Conservation (phyloP, 2,797 vertebrate species). For the Gambelia wislizenii region DNA sequence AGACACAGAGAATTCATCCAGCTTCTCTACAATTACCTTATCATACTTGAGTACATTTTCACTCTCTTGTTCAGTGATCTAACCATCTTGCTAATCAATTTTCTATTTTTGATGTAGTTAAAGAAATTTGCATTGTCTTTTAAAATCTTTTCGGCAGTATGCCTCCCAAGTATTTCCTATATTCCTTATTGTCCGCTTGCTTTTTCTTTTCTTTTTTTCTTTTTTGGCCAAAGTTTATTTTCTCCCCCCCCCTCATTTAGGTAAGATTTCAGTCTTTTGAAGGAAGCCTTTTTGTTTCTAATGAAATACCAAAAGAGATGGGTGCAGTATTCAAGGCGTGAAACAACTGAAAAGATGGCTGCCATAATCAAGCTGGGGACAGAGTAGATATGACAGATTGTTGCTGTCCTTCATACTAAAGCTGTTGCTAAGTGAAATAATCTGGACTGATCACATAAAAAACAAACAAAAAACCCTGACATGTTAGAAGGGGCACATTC, state of each 20-base stretch:
- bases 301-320: background rate
- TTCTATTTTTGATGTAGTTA: background rate
- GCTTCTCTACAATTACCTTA: background rate
- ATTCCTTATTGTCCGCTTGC: too few relatives aligned
- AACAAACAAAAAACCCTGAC: background rate
- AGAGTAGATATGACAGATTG: background rate
- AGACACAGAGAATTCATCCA: background rate
- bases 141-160: background rate
- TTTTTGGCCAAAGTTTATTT: background rate
- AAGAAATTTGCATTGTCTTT: background rate
- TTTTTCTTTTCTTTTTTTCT: background rate
- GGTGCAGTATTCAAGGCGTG: background rate
- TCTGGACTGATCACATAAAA: background rate
- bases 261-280: background rate
- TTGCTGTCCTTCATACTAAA: background rate
- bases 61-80: background rate
- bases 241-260: background rate
- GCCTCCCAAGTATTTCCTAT: background rate
- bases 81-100: too few relatives aligned
- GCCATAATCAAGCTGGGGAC: conserved; percentile 26
- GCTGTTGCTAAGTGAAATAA: background rate
- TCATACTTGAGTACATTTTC: background rate
- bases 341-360: conserved; percentile 48
- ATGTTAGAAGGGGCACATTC: background rate
- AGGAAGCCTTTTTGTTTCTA: background rate